phyloP scores from a whole-genome alignment of 2,113 vertebrate genomes.

The Arizona elegans region DNA sequence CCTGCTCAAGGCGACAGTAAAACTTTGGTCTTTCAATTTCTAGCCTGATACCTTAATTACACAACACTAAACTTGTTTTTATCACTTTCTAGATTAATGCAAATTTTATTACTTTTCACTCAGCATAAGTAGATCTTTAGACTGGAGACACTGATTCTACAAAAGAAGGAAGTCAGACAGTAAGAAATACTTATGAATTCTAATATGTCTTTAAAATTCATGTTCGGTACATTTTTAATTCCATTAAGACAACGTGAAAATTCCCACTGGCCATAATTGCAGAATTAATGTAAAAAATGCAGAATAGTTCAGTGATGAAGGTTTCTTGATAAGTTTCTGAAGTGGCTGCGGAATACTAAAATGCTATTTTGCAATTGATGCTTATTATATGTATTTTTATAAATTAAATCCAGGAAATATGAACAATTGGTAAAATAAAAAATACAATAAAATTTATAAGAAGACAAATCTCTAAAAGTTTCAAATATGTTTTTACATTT shows the following conservation, averaged over 20 bases:
- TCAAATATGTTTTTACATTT: not conserved
- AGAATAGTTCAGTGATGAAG: not conserved
- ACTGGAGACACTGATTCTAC: not conserved
- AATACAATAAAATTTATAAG: not conserved
- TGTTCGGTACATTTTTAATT: not conserved
- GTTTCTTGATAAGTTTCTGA: not conserved
- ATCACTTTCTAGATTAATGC: not conserved
- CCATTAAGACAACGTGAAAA: not conserved
- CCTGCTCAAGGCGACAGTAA: not conserved
- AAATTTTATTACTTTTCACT: not conserved
- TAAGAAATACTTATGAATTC: not conserved
- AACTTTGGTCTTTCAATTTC: not conserved
- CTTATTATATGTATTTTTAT: not conserved
- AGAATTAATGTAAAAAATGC: not conserved
- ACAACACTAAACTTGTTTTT: not conserved
- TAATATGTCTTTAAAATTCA: conserved; percentile 4
- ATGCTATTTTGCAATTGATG: not conserved
- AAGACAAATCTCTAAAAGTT: not conserved
- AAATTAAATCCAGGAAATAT: not conserved
- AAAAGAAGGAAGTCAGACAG: not conserved
- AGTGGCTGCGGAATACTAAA: not conserved
- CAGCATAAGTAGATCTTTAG: not conserved
- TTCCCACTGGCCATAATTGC: not conserved
- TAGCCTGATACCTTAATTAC: not conserved
- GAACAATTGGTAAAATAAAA: not conserved